Conservation (phyloP, 2,888 invertebrate genomes). For the Dicycla oo region DNA sequence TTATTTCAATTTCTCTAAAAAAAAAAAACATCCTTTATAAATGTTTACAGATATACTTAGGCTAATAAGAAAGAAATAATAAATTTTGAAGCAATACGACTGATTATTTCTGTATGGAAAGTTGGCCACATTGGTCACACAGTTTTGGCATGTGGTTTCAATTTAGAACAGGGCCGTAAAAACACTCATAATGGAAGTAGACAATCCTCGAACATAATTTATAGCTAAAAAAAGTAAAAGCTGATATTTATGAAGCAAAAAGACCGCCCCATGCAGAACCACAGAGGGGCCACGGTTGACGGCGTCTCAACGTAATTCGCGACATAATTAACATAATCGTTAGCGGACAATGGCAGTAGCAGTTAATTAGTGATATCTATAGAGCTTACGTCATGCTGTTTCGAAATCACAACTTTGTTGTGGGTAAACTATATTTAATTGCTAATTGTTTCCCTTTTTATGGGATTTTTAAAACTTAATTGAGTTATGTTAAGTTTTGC, state of each 20-base stretch:
- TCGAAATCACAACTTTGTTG: conserved; percentile 60
- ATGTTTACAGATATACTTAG: no score
- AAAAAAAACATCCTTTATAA: no score
- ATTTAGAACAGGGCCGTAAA: conserved; percentile 30
- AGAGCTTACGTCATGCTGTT: conserved; percentile 57
- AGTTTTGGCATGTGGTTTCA: conserved; percentile 7
- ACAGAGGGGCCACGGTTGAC: conserved; percentile 38
- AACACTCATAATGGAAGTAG: background rate
- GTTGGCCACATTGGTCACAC: background rate
- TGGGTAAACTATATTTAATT: conserved; percentile 56
- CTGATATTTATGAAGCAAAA: conserved; percentile 39
- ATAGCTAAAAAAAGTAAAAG: conserved; percentile 57
- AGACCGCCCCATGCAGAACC: conserved; percentile 32
- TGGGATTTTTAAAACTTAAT: conserved; percentile 23
- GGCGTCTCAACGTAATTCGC: conserved; percentile 46
- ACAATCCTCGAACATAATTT: conserved; percentile 29
- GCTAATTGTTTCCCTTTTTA: conserved; percentile 48
- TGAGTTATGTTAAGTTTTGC: conserved; percentile 26
- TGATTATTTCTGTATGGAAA: background rate
- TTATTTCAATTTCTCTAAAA: no score
- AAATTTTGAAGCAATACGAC: background rate
- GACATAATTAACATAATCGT: conserved; percentile 55
- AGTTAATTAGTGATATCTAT: conserved; percentile 53
- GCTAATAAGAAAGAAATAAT: background rate
- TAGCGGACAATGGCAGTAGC: conserved; percentile 58